Evolutionary conservation across 2,113 vertebrate species (phyloP).

Genomic region (Galbula dea): DNA sequence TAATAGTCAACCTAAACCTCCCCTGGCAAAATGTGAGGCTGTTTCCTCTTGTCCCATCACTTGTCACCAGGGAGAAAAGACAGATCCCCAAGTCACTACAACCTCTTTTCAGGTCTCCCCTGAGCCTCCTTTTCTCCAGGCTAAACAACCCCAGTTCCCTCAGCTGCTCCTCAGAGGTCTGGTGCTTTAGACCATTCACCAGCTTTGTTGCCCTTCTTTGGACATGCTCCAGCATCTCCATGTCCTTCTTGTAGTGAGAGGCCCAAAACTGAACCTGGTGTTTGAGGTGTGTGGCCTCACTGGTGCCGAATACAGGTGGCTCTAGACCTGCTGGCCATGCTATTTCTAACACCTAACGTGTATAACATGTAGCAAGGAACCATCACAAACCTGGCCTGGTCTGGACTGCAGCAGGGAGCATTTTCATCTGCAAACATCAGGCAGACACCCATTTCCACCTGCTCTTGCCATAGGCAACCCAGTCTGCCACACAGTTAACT

Average conservation of each 20-base stretch:
- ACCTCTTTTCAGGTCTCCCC: not conserved
- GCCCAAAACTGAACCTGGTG: not conserved
- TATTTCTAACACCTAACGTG: not conserved
- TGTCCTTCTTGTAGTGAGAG: not conserved
- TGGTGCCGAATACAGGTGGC: not conserved
- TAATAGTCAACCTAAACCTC: not conserved
- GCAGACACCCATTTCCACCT: fast-evolving
- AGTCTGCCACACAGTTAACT: not conserved
- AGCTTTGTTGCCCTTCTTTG: not conserved
- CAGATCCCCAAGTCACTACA: not conserved
- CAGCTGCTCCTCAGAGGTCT: not conserved
- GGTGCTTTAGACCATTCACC: not conserved
- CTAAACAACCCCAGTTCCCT: not conserved
- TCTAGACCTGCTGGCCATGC: not conserved
- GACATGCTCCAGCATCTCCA: not conserved
- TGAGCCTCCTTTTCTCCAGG: not conserved
- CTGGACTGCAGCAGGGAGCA: not conserved
- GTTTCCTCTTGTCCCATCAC: not conserved
- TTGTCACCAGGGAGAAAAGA: not conserved
- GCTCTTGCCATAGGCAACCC: not conserved
- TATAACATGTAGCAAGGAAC: fast-evolving
- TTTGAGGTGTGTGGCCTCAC: not conserved
- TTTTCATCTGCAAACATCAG: not conserved
- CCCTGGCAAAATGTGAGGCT: not conserved
- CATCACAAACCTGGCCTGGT: not conserved